These are phyloP conservation scores for Heliconius eleuchia DNA, from an alignment of 1,140 invertebrate species.

Conservation along the genomic window DNA sequence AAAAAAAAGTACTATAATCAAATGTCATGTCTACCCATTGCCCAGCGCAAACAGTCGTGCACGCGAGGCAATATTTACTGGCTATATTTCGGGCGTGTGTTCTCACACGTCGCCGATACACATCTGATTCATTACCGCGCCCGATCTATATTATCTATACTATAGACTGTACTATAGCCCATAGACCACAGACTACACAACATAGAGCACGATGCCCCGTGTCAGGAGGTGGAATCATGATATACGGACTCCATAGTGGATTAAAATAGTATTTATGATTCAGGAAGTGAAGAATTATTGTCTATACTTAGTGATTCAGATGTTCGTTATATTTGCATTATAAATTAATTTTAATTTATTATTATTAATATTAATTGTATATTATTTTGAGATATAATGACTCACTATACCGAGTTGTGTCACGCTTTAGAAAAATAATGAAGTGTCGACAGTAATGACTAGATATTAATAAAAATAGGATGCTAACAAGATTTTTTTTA, in stretches of 20 bases:
- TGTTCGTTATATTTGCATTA: slow-evolving; percentile 7
- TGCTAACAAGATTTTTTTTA: slow-evolving; percentile 7
- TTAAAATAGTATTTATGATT: slow-evolving; percentile 29
- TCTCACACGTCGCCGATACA: slow-evolving; percentile 79
- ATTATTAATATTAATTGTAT: neutral
- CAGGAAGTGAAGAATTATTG: slow-evolving; percentile 24
- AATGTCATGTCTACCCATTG: slow-evolving; percentile 32
- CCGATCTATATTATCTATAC: slow-evolving; percentile 63
- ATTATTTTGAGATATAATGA: slow-evolving; percentile 5
- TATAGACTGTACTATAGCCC: slow-evolving; percentile 27
- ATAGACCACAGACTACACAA: slow-evolving; percentile 26
- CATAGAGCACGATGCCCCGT: slow-evolving; percentile 28
- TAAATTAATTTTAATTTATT: slow-evolving; percentile 19
- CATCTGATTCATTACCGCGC: slow-evolving; percentile 79
- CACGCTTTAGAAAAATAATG: slow-evolving; percentile 8
- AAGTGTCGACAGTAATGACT: slow-evolving; percentile 9
- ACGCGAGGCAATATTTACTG: slow-evolving; percentile 78
- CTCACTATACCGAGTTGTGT: neutral
- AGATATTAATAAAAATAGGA: slow-evolving; percentile 7
- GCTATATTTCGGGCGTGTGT: slow-evolving; percentile 77
- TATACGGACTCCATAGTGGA: slow-evolving; percentile 30
- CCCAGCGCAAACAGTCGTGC: slow-evolving; percentile 36
- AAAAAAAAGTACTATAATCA: neutral
- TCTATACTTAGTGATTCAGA: slow-evolving; percentile 12
- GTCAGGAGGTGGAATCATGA: slow-evolving; percentile 40